Evolutionary conservation across 2,113 vertebrate species (phyloP).

Genomic region (Mustela nigripes): DNA sequence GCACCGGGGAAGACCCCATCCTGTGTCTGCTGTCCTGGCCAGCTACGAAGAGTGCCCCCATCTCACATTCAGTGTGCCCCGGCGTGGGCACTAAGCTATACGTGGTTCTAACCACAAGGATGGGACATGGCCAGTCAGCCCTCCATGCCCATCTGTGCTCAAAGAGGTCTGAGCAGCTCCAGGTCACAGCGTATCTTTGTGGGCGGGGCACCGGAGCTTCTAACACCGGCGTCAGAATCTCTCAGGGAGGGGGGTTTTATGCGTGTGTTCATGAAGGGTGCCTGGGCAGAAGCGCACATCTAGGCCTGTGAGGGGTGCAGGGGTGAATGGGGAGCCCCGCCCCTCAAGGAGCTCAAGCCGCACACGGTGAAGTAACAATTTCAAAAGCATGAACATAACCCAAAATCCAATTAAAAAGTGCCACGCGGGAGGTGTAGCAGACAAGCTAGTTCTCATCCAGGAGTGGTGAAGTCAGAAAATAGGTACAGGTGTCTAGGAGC

Average conservation of each 20-base stretch:
- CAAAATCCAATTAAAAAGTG: not conserved
- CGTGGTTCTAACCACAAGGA: not conserved
- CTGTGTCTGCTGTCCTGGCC: not conserved
- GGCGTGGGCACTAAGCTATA: not conserved
- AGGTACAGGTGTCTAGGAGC: not conserved
- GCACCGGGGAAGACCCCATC: not conserved
- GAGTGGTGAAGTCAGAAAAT: not conserved
- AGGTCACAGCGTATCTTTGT: not conserved
- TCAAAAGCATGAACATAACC: not conserved
- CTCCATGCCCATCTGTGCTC: not conserved
- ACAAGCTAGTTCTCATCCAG: not conserved
- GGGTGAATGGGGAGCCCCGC: not conserved
- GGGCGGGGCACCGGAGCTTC: not conserved
- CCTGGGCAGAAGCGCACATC: not conserved
- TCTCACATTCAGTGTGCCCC: not conserved
- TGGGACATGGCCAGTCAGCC: no score
- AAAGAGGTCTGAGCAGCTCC: not conserved
- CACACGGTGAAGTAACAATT: not conserved
- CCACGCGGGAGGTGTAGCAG: not conserved
- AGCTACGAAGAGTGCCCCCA: accelerated
- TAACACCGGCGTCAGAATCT: not conserved
- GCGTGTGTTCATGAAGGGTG: not conserved
- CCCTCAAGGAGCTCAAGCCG: not conserved
- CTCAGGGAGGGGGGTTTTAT: not conserved
- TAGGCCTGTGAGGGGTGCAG: not conserved